Evolutionary conservation across 2,888 invertebrate genomes (phyloP).

Genomic region (Sminthurides aquaticus): DNA sequence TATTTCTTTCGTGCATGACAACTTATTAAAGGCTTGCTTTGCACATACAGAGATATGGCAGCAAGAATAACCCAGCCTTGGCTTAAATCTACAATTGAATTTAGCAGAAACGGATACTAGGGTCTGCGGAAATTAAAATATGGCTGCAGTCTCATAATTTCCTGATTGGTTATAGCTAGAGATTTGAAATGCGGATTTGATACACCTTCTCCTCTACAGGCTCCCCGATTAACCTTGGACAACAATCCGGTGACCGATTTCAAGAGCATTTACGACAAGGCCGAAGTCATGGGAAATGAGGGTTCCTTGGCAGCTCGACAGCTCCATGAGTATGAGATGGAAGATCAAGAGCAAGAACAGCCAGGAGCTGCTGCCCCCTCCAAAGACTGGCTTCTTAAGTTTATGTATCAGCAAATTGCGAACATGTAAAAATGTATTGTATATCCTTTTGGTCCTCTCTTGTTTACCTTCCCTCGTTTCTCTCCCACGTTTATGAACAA

Average conservation of each 20-base stretch:
- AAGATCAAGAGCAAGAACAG: conserved; percentile 26
- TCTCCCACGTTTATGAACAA: too few species aligned
- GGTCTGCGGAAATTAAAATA: too few species aligned
- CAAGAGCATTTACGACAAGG: neutral
- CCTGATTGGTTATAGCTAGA: neutral
- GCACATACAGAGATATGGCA: too few species aligned
- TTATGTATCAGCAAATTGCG: conserved; percentile 37
- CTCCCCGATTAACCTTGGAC: neutral
- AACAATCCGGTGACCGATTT: neutral
- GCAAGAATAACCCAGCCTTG: too few species aligned
- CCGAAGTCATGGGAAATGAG: neutral
- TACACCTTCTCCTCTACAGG: neutral
- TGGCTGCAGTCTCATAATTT: too few species aligned
- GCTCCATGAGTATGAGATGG: conserved; percentile 22
- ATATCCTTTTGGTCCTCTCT: too few species aligned
- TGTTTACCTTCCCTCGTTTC: too few species aligned
- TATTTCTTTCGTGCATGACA: too few species aligned
- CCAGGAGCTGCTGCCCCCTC: conserved; percentile 14
- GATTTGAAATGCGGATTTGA: too few species aligned
- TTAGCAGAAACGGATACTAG: too few species aligned
- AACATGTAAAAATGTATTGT: conserved; percentile 28
- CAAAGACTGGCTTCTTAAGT: conserved; percentile 35
- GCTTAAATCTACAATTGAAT: too few species aligned
- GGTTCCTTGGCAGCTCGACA: conserved; percentile 6
- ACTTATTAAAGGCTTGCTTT: too few species aligned